Conservation (phyloP, 2,113 vertebrate genomes). For the Leucosticte australis region DNA sequence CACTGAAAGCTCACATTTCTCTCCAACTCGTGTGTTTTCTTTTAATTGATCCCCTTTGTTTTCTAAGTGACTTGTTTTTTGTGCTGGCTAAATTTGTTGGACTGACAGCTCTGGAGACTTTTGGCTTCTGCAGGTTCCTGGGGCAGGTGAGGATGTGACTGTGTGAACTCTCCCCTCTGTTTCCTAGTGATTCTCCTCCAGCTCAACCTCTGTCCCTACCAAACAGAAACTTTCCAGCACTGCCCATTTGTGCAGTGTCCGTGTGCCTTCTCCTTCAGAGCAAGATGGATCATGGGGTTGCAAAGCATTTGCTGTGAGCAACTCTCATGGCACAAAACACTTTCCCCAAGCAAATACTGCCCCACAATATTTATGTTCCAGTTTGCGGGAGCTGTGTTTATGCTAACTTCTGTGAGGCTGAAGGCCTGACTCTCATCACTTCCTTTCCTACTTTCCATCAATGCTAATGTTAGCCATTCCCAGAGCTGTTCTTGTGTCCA, state of each 20-base stretch:
- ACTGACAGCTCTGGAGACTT: not conserved
- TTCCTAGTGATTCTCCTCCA: not conserved
- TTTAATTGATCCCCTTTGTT: conserved; percentile 9
- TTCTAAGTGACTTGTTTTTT: not conserved
- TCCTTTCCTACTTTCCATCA: not conserved
- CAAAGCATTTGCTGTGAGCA: not conserved
- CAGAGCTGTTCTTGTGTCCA: not conserved
- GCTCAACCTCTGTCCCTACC: not conserved
- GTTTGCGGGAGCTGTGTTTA: not conserved
- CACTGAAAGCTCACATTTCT: not conserved
- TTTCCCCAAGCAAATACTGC: not conserved
- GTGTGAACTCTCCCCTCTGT: not conserved
- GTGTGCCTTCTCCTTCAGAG: not conserved
- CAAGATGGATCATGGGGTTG: rapidly evolving
- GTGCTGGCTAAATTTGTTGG: not conserved
- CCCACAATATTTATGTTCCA: not conserved
- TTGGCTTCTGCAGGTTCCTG: not conserved
- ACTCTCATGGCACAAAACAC: not conserved
- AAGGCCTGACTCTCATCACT: not conserved
- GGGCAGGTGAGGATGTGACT: not conserved
- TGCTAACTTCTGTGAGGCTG: not conserved
- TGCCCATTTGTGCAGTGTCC: not conserved
- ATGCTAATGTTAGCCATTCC: not conserved
- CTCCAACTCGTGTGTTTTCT: not conserved
- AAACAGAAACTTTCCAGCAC: not conserved